phyloP scores from a whole-genome alignment of 2,113 vertebrate species.

The Lampris megalopsis region DNA sequence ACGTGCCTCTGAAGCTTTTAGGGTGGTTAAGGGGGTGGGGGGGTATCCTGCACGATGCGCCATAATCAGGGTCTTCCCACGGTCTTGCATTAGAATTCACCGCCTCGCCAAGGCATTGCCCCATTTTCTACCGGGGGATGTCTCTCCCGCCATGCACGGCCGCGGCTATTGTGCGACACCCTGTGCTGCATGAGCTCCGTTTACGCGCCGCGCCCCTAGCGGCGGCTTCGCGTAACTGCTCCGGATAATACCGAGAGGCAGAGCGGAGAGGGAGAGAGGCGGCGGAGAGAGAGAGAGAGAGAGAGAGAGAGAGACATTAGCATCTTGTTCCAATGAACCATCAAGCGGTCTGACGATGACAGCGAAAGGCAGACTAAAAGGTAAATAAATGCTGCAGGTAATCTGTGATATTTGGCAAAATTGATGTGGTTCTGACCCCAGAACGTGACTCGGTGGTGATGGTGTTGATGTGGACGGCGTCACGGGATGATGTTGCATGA shows the following conservation, averaged over 20 bases:
- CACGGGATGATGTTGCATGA: constrained; percentile 60
- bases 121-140: constrained; percentile 62
- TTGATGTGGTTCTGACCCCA: not conserved
- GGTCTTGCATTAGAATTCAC: constrained; percentile 75
- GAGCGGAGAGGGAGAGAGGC: constrained; percentile 28
- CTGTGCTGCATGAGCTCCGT: constrained; percentile 70
- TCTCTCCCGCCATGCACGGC: constrained; percentile 55
- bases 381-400: constrained; percentile 70
- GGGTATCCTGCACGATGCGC: constrained; percentile 54
- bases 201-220: constrained; percentile 75
- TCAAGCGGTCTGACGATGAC: constrained; percentile 83
- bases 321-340: constrained; percentile 85
- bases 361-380: constrained; percentile 88
- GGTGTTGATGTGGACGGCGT: constrained; percentile 52
- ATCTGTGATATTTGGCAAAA: constrained; percentile 13
- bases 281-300: constrained; percentile 20
- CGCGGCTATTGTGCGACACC: constrained; percentile 64
- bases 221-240: constrained; percentile 73
- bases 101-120: constrained; percentile 72
- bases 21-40: constrained; percentile 21
- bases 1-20: constrained; percentile 56
- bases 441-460: not conserved
- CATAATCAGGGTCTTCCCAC: constrained; percentile 78
- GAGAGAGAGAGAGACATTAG: constrained; percentile 73
- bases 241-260: constrained; percentile 67